These are phyloP conservation scores for Melieria picta DNA, from an alignment of 2,888 invertebrate species.

Conservation along the genomic window DNA sequence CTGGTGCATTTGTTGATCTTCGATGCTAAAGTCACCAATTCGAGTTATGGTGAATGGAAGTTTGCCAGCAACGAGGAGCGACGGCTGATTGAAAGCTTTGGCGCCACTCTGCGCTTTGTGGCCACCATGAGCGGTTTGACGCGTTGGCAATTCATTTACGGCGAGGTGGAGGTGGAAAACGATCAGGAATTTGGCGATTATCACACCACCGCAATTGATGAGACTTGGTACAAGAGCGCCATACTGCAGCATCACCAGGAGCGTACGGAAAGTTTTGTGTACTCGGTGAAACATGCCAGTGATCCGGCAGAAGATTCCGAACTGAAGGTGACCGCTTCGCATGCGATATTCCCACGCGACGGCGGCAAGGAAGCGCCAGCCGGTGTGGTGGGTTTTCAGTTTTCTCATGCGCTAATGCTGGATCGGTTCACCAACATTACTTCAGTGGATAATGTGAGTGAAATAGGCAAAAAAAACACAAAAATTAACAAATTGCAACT, in stretches of 20 bases:
- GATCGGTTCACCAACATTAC: constrained; percentile 78
- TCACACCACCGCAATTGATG: constrained; percentile 82
- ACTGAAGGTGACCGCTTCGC: constrained; percentile 80
- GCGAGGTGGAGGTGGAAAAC: constrained; percentile 68
- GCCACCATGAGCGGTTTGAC: constrained; percentile 91
- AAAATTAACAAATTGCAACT: neutral
- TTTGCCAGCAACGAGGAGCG: constrained; percentile 68
- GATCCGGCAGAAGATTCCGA: constrained; percentile 67
- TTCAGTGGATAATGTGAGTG: constrained; percentile 67
- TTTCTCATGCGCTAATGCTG: constrained; percentile 77
- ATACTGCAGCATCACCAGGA: constrained; percentile 85
- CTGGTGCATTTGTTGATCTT: constrained; percentile 86
- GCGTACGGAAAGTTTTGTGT: constrained; percentile 77
- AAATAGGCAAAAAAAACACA: neutral
- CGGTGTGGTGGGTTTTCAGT: constrained; percentile 89
- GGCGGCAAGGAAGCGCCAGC: constrained; percentile 82
- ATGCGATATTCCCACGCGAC: constrained; percentile 85
- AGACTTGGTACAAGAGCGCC: constrained; percentile 91
- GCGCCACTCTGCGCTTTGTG: constrained; percentile 81
- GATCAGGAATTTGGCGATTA: constrained; percentile 78
- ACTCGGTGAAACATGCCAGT: constrained; percentile 76
- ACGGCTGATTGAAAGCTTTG: constrained; percentile 73
- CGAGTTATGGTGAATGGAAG: constrained; percentile 71
- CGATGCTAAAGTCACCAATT: constrained; percentile 80
- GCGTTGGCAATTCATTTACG: constrained; percentile 82